phyloP scores from a whole-genome alignment of 1,140 invertebrate genomes.

The Subanguina moxae region DNA sequence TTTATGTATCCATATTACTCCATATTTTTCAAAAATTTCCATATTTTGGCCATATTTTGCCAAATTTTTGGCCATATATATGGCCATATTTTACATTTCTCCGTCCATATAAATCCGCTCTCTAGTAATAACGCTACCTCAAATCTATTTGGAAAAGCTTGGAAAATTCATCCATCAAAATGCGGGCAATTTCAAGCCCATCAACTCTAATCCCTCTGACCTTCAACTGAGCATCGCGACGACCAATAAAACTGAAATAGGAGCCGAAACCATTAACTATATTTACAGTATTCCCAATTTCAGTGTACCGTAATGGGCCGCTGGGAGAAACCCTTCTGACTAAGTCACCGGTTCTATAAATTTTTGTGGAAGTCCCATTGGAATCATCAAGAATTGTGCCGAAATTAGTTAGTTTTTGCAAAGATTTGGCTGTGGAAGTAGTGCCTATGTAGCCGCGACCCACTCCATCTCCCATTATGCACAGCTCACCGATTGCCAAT shows the following conservation, averaged over 20 bases:
- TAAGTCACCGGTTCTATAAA: conserved; percentile 24
- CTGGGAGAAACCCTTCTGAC: conserved; percentile 9
- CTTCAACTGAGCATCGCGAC: conserved; percentile 39
- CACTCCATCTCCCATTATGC: conserved; percentile 20
- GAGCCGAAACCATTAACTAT: background rate
- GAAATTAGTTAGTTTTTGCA: background rate
- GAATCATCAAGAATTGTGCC: conserved; percentile 9
- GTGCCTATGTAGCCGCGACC: conserved; percentile 28
- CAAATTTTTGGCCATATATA: too few species aligned
- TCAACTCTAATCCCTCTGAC: conserved; percentile 31
- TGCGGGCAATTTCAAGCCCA: background rate
- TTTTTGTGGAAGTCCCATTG: background rate
- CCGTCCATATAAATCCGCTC: too few species aligned
- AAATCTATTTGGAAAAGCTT: conserved; percentile 27
- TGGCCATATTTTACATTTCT: too few species aligned
- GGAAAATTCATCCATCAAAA: background rate
- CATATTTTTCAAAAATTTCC: too few species aligned
- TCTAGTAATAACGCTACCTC: too few species aligned
- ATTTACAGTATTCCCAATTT: background rate
- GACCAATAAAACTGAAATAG: conserved; percentile 31
- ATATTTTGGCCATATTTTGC: too few species aligned
- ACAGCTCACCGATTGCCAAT: conserved; percentile 29
- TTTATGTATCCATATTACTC: too few species aligned
- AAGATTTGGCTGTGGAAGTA: background rate
- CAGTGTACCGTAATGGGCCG: background rate